Conservation (phyloP, 2,797 vertebrate species). For the Monodelphis domestica region DNA sequence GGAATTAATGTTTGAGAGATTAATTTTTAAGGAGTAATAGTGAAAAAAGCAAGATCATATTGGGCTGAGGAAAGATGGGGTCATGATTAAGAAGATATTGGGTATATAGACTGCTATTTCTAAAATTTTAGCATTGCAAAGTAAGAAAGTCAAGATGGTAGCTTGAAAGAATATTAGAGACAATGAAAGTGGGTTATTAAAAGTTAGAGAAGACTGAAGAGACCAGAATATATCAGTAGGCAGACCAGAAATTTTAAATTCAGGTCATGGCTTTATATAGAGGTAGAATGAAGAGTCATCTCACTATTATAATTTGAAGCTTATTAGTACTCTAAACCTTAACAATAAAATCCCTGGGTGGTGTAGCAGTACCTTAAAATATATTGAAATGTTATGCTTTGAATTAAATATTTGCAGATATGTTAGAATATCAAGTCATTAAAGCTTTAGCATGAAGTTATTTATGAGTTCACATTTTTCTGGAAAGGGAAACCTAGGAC, state of each 20-base stretch:
- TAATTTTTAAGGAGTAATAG: too few species aligned
- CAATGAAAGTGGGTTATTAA: not conserved
- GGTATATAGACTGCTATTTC: not conserved
- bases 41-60: not conserved
- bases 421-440: not conserved
- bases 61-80: not conserved
- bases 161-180: not conserved
- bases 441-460: not conserved
- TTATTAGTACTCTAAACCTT: not conserved
- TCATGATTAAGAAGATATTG: not conserved
- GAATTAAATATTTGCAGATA: not conserved
- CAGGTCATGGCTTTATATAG: not conserved
- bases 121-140: not conserved
- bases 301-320: not conserved
- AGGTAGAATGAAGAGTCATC: not conserved
- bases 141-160: not conserved
- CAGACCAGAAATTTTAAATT: not conserved
- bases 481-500: not conserved
- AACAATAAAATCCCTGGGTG: not conserved
- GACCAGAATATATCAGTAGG: not conserved
- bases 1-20: too few species aligned
- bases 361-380: not conserved
- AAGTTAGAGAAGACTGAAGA: not conserved
- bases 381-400: not conserved
- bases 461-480: not conserved